These are phyloP conservation scores for Chymomyza caudatula DNA, from an alignment of 2,888 invertebrate genomes.

Conservation along the genomic window DNA sequence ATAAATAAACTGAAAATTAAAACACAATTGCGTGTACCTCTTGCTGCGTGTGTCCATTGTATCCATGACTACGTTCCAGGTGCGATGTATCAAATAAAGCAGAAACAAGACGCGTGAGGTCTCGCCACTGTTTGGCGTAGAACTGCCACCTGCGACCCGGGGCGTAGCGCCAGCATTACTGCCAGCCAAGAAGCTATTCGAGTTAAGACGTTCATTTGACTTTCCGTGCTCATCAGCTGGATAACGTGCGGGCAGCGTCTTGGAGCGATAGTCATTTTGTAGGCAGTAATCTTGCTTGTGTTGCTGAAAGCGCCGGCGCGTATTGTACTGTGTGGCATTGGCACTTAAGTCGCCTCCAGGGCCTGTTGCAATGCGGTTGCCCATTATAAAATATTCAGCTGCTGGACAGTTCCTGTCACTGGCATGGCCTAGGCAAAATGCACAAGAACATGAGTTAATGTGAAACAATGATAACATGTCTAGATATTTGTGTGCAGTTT, in stretches of 20 bases:
- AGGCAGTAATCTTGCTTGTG: constrained; percentile 57
- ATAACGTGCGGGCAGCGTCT: constrained; percentile 70
- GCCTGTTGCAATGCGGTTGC: constrained; percentile 44
- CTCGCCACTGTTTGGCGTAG: constrained; percentile 76
- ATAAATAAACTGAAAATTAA: neutral
- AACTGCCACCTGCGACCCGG: constrained; percentile 23
- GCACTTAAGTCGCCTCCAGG: constrained; percentile 2
- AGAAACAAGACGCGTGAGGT: constrained; percentile 82
- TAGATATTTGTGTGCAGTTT: constrained; percentile 10
- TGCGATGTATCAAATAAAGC: constrained; percentile 84
- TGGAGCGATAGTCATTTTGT: constrained; percentile 61
- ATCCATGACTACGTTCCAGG: constrained; percentile 84
- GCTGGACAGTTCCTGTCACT: constrained; percentile 40
- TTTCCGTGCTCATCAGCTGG: constrained; percentile 13
- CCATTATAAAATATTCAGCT: constrained; percentile 39
- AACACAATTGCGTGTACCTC: constrained; percentile 79
- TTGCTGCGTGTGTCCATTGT: constrained; percentile 80
- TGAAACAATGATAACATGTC: neutral
- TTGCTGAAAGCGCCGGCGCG: constrained; percentile 60
- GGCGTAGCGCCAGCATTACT: neutral
- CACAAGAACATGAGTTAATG: constrained; percentile 45
- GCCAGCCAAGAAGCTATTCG: constrained; percentile 57
- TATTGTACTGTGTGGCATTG: constrained; percentile 40
- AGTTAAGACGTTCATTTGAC: constrained; percentile 26
- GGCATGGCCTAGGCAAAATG: constrained; percentile 60